phyloP scores from a whole-genome alignment of 2,797 vertebrate species.

The Danionella dracula region DNA sequence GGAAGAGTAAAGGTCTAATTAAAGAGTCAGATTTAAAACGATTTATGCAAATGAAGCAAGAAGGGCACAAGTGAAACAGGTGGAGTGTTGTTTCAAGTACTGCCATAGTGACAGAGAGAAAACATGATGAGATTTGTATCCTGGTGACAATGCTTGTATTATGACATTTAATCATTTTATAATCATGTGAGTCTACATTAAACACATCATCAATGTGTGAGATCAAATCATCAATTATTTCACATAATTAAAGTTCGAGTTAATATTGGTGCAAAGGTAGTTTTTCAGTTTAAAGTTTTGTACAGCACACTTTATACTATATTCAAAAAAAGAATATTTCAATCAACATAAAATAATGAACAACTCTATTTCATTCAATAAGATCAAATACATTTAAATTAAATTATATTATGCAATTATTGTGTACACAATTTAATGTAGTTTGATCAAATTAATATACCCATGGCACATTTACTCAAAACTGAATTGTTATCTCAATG shows the following conservation, averaged over 20 bases:
- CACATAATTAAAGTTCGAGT: neutral
- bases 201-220: neutral
- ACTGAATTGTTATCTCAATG: too few relatives aligned
- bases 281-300: too few relatives aligned
- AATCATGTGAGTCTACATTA: neutral
- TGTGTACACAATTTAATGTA: too few relatives aligned
- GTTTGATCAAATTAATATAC: too few relatives aligned
- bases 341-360: too few relatives aligned
- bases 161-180: neutral
- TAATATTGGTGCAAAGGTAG: neutral
- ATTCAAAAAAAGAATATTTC: too few relatives aligned
- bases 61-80: slow-evolving; percentile 12
- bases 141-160: neutral
- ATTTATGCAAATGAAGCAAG: slow-evolving; percentile 16
- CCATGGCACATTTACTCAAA: too few relatives aligned
- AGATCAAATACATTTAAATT: too few relatives aligned
- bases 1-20: slow-evolving; percentile 18
- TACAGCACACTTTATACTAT: too few relatives aligned
- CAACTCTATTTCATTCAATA: too few relatives aligned
- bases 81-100: neutral
- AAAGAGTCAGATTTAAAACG: slow-evolving; percentile 13
- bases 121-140: neutral
- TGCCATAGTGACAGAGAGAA: slow-evolving; percentile 17
- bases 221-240: neutral
- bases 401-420: too few relatives aligned